A percentile compares a stretch with the other conserved stretches of the same genome.
phyloP scores from a whole-genome alignment of 1,140 invertebrate species.

The Vanessa atalanta region DNA sequence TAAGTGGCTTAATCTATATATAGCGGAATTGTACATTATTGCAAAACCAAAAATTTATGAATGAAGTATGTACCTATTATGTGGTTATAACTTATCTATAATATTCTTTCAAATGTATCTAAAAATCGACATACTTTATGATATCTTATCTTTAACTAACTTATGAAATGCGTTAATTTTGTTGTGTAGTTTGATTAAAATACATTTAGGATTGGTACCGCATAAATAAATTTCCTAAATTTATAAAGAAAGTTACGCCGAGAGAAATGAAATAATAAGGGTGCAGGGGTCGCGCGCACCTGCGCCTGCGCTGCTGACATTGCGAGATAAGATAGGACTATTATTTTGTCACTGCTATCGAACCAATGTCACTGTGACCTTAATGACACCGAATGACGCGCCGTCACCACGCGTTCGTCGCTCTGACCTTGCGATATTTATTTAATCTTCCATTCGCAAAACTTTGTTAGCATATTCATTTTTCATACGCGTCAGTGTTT shows the following conservation, averaged over 20 bases:
- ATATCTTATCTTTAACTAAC: no score
- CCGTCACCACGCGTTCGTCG: conserved; percentile 65
- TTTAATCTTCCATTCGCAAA: conserved; percentile 78
- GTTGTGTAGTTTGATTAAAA: background rate
- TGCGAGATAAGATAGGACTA: conserved; percentile 78
- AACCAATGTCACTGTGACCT: conserved; percentile 79
- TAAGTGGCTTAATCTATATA: conserved; percentile 37
- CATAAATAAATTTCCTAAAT: no score
- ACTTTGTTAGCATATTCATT: conserved; percentile 59
- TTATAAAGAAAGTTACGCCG: no score
- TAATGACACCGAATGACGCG: conserved; percentile 77
- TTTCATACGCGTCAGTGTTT: conserved; percentile 29
- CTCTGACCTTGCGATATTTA: conserved; percentile 76
- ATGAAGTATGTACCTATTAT: background rate
- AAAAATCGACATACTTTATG: no score
- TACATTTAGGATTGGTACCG: background rate
- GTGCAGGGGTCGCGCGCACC: conserved; percentile 69
- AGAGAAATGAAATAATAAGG: conserved; percentile 43
- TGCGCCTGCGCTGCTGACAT: conserved; percentile 75
- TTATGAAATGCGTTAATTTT: no score
- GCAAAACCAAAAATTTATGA: conserved; percentile 12
- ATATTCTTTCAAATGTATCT: no score
- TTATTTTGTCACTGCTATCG: conserved; percentile 78
- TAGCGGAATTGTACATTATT: conserved; percentile 29
- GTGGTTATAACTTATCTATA: background rate